These are phyloP conservation scores for Petaurus breviceps DNA, from an alignment of 2,113 vertebrate species.

Conservation along the genomic window DNA sequence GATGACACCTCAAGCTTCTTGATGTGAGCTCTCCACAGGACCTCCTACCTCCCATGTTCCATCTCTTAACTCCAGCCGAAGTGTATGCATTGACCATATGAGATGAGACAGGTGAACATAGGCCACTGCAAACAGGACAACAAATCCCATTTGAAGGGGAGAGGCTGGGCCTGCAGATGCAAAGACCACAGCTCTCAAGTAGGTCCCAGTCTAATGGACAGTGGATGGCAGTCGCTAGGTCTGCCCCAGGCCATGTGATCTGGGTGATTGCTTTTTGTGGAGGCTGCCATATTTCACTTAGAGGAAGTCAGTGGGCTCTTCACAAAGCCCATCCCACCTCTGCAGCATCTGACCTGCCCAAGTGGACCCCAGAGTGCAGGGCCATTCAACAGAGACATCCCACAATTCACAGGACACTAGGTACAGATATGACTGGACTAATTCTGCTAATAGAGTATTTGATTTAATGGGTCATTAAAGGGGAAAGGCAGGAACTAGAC, in stretches of 20 bases:
- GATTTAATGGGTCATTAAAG: conserved; percentile 80
- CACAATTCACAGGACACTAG: conserved; percentile 61
- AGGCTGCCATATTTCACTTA: conserved; percentile 69
- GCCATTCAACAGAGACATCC: conserved; percentile 73
- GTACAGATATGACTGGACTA: conserved; percentile 74
- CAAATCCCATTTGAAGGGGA: neutral
- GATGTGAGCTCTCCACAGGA: neutral
- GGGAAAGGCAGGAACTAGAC: conserved; percentile 56
- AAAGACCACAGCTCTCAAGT: conserved; percentile 66
- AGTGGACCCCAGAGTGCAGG: conserved; percentile 73
- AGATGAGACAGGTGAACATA: neutral
- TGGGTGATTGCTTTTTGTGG: conserved; percentile 74
- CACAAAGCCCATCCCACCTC: conserved; percentile 59
- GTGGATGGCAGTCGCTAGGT: conserved; percentile 64
- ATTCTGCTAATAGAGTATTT: conserved; percentile 80
- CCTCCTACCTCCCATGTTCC: conserved; percentile 5
- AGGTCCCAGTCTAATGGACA: conserved; percentile 11
- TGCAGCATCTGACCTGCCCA: conserved; percentile 72
- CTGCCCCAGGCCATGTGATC: conserved; percentile 65
- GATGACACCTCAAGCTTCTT: neutral
- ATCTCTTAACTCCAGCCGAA: conserved; percentile 41
- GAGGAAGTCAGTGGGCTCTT: conserved; percentile 50
- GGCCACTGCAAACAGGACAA: neutral
- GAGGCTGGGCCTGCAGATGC: conserved; percentile 45
- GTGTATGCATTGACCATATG: neutral